Evolutionary conservation across 1,140 invertebrate species (phyloP).

Genomic region (Anadara kagoshimensis): DNA sequence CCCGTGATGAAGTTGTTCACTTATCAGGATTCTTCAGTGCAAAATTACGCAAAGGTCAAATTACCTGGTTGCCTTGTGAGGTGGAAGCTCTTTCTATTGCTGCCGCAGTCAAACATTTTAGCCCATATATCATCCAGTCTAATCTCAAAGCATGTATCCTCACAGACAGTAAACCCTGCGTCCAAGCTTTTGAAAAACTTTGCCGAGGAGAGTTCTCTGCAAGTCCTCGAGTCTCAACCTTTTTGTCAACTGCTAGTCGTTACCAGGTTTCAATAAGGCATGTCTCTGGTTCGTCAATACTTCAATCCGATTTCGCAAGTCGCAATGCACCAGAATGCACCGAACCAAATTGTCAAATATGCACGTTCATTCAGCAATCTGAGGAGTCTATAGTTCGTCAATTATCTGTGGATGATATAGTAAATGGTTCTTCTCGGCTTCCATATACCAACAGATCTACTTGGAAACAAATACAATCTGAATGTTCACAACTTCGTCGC

Average conservation of each 20-base stretch:
- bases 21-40: too few relatives aligned
- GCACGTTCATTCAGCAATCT: background rate
- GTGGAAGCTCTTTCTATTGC: slow-evolving; percentile 38
- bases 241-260: slow-evolving; percentile 31
- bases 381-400: slow-evolving; percentile 8
- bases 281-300: slow-evolving; percentile 27
- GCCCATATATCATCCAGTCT: slow-evolving; percentile 41
- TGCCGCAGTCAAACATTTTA: slow-evolving; percentile 34
- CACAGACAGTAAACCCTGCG: slow-evolving; percentile 42
- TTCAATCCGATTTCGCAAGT: slow-evolving; percentile 43
- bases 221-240: slow-evolving; percentile 36
- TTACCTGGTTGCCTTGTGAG: slow-evolving; percentile 36
- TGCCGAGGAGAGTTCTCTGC: slow-evolving; percentile 44
- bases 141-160: slow-evolving; percentile 23
- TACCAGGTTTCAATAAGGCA: slow-evolving; percentile 36
- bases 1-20: slow-evolving; percentile 7
- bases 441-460: slow-evolving; percentile 16
- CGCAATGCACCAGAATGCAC: slow-evolving; percentile 36
- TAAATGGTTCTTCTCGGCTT: background rate
- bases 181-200: slow-evolving; percentile 42
- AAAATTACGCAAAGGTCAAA: slow-evolving; percentile 27
- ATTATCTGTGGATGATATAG: background rate
- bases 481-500: slow-evolving; percentile 7
- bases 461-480: slow-evolving; percentile 15
- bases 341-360: slow-evolving; percentile 7